Evolutionary conservation across 1,140 invertebrate genomes (phyloP).

Genomic region (Apis florea): DNA sequence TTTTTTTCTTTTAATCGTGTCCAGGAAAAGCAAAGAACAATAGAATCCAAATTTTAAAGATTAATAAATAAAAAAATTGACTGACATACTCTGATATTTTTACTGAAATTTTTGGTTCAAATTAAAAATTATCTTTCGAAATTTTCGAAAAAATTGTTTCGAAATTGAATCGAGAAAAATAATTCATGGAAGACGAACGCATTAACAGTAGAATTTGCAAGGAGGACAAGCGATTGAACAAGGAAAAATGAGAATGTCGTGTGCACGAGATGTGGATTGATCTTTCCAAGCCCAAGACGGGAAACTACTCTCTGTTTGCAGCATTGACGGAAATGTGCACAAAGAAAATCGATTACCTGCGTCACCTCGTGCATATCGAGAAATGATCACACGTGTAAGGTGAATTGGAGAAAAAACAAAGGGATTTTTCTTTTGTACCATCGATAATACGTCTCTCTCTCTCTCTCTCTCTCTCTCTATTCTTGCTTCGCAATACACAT

Average conservation of each 20-base stretch:
- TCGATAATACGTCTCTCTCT: background rate
- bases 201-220: background rate
- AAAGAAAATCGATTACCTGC: conserved; percentile 14
- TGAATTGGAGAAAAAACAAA: background rate
- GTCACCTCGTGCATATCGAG: background rate
- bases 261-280: background rate
- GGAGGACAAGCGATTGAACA: background rate
- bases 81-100: too few relatives aligned
- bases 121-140: too few relatives aligned
- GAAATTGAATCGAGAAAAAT: background rate
- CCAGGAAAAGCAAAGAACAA: too few relatives aligned
- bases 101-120: too few relatives aligned
- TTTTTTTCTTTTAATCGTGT: too few relatives aligned
- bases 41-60: too few relatives aligned
- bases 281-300: background rate
- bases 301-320: background rate
- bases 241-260: background rate
- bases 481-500: background rate
- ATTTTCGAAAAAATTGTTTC: background rate
- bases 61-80: too few relatives aligned
- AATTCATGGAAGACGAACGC: background rate
- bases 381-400: background rate
- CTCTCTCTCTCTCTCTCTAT: background rate
- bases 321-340: background rate
- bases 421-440: background rate